A percentile compares a stretch with the other conserved stretches of the same genome.
These are phyloP conservation scores for Dendroctonus ponderosae DNA, from an alignment of 1,140 invertebrate species.

Conservation along the genomic window DNA sequence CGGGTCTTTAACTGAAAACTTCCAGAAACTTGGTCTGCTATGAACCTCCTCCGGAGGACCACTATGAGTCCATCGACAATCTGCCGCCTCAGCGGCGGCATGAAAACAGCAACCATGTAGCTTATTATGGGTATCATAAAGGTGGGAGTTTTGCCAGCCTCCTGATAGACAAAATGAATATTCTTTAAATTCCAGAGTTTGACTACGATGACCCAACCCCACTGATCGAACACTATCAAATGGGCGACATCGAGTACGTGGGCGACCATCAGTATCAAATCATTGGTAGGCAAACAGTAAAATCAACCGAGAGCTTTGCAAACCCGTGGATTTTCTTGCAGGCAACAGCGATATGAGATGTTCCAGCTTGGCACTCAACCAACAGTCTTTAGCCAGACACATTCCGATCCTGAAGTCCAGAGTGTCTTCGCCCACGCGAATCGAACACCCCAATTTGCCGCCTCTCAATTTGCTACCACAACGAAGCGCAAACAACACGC, in stretches of 20 bases:
- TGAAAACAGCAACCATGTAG: constrained; percentile 23
- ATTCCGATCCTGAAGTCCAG: constrained; percentile 49
- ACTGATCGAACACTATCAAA: constrained; percentile 69
- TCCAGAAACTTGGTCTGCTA: constrained; percentile 48
- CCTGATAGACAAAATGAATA: constrained; percentile 50
- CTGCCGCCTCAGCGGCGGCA: constrained; percentile 46
- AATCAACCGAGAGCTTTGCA: background rate
- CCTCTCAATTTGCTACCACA: constrained; percentile 70
- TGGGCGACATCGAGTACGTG: constrained; percentile 53
- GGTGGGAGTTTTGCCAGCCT: constrained; percentile 20
- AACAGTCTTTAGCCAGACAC: constrained; percentile 50
- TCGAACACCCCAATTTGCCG: constrained; percentile 76
- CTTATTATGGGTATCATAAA: constrained; percentile 43
- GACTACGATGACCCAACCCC: constrained; percentile 71
- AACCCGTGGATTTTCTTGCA: constrained; percentile 7
- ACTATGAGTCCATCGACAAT: constrained; percentile 71
- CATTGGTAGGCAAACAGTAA: constrained; percentile 27
- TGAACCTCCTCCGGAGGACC: constrained; percentile 62
- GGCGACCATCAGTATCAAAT: constrained; percentile 37
- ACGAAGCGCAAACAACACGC: constrained; percentile 39
- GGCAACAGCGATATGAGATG: constrained; percentile 50
- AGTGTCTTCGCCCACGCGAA: constrained; percentile 75
- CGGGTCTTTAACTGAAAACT: background rate
- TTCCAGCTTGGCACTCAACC: constrained; percentile 37
- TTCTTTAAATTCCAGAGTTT: constrained; percentile 68